Base-by-base conservation (phyloP, 2,113 vertebrate genomes). In the Amphiprion ocellaris region DNA sequence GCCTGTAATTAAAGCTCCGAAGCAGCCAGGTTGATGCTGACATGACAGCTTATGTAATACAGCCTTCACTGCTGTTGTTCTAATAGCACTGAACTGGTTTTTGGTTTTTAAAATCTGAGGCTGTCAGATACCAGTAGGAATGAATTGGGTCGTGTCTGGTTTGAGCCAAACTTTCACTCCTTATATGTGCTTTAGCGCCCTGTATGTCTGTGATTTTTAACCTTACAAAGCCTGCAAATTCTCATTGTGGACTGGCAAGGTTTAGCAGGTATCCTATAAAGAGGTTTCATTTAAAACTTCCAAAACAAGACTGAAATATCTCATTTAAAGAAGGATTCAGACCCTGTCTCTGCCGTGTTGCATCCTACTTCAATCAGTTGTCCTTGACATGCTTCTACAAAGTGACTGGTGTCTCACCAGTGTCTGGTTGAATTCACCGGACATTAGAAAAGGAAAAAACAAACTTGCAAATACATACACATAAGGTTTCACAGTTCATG, bases 231-330 rank as follows among this genome's bases (percentile, higher is more conserved):
- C 15, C 19, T 41, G 55, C 69, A 72, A 63, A 58, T 75, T 10
- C 56, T 71, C 50, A 24, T 24, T 81, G 69, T 61, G 83, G 69
- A 81, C 61, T 78, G 70, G 80, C 60, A 67, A 70, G 44, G 54
- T 54, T 76, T 24, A 47, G 61, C 10, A 73, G 54, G 65, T 26
- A 55, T 69, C 64, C 50, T 62, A 23, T 26, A 23, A 56, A 39
- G 23, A 66, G 41, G 50, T 76, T 21, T 82, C 54, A 76, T 84
- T 74, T 62, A 47, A 67, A 81, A 69, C 33, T 1, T 37, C 8
- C 33, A 37, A 37, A 37, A 37, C 9, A 10, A 37, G 33, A 37
- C 33, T 37, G 33, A 37, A 37, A 37, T 2, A 10, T 37, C 33
- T 7, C 6, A 9, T 10, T 37, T 8, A 10, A 6, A 37, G 6